Conservation (phyloP, 1,140 invertebrate species). For the Brachionus manjavacas region DNA sequence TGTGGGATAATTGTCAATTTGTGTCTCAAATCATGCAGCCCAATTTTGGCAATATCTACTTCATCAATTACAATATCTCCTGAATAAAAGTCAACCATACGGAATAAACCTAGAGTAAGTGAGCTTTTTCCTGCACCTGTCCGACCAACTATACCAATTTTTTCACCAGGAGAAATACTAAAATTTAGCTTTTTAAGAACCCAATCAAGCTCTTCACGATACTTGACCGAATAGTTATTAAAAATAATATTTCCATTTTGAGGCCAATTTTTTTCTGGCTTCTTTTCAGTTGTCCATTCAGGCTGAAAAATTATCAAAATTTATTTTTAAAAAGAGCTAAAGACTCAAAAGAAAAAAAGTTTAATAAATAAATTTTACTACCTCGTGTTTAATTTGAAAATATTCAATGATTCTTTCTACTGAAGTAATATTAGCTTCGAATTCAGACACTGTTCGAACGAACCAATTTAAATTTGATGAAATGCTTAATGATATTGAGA, state of each 20-base stretch:
- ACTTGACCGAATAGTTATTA: slow-evolving; percentile 52
- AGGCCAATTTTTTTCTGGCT: slow-evolving; percentile 61
- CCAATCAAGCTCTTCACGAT: slow-evolving; percentile 49
- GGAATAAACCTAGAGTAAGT: slow-evolving; percentile 61
- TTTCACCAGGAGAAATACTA: slow-evolving; percentile 56
- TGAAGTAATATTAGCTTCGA: slow-evolving; percentile 94
- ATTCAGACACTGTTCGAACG: slow-evolving; percentile 89
- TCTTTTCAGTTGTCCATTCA: slow-evolving; percentile 46
- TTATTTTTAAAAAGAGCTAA: no score
- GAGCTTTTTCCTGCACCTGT: slow-evolving; percentile 86
- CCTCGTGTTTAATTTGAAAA: slow-evolving; percentile 68
- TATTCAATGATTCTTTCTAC: slow-evolving; percentile 96
- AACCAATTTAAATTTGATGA: slow-evolving; percentile 78
- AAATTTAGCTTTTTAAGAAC: slow-evolving; percentile 50
- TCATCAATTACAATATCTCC: slow-evolving; percentile 66
- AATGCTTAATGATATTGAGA: slow-evolving; percentile 64
- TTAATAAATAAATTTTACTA: neutral
- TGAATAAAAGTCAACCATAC: slow-evolving; percentile 58
- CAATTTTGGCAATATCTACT: slow-evolving; percentile 64
- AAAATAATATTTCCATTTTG: slow-evolving; percentile 61
- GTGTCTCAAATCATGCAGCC: slow-evolving; percentile 67
- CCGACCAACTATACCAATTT: slow-evolving; percentile 73
- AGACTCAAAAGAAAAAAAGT: no score
- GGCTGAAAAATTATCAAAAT: slow-evolving; percentile 45
- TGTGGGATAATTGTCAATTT: slow-evolving; percentile 82